A percentile compares a stretch with the other conserved stretches of the same genome.
Evolutionary conservation across 92 coral and sea anemone species (phyloP).

Genomic region (Hydrozoanthus gracilis): DNA sequence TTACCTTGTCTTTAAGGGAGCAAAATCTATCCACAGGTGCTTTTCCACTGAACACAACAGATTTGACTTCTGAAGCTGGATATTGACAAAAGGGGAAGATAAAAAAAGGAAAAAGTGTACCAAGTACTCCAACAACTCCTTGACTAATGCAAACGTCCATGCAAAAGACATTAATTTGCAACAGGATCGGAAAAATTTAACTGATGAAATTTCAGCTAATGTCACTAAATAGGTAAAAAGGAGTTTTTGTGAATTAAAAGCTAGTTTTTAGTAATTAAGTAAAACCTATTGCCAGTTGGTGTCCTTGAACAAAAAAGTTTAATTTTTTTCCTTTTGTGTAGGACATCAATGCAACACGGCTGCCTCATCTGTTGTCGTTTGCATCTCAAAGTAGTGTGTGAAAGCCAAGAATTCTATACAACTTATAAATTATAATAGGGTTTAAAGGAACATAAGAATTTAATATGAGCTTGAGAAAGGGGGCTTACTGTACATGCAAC

Average conservation of each 20-base stretch:
- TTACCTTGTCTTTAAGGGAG: constrained; percentile 80
- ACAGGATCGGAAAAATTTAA: not conserved
- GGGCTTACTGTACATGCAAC: too few relatives aligned
- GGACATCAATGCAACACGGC: not conserved
- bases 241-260: not conserved
- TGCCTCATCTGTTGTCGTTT: not conserved
- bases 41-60: constrained; percentile 91
- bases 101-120: not conserved
- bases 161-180: not conserved
- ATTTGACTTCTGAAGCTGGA: constrained; percentile 64
- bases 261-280: not conserved
- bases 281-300: not conserved
- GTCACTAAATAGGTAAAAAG: not conserved
- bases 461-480: too few relatives aligned
- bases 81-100: constrained; percentile 4
- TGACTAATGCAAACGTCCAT: too few relatives aligned
- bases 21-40: constrained; percentile 94
- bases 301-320: not conserved
- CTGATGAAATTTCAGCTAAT: too few relatives aligned
- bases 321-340: not conserved
- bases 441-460: not conserved
- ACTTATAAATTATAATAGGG: not conserved
- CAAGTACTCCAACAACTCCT: not conserved
- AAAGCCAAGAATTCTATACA: not conserved
- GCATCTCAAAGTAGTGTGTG: too few relatives aligned